Percentiles rank a stretch among this genome's conserved stretches.
Evolutionary conservation across 2,888 invertebrate genomes (phyloP).

Genomic region (Punctoribates punctum): DNA sequence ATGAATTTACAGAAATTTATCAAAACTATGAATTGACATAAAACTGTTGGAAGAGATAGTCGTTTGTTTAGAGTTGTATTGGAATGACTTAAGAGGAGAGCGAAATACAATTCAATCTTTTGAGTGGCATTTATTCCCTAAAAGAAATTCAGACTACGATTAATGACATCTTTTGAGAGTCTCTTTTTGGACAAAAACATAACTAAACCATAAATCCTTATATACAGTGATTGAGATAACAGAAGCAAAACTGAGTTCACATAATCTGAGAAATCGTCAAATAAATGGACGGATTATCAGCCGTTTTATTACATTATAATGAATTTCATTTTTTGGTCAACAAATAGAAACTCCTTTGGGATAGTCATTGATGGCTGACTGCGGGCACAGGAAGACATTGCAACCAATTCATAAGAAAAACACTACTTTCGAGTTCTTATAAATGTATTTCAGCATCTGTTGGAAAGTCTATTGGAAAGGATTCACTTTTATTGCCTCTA

Average conservation of each 20-base stretch:
- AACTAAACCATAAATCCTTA: slow-evolving; percentile 31
- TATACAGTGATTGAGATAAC: not conserved
- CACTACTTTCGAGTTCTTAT: too few relatives aligned
- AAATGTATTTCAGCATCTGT: too few relatives aligned
- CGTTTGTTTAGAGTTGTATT: not conserved
- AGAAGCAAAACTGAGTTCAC: not conserved
- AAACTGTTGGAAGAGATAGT: too few relatives aligned
- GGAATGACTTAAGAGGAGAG: slow-evolving; percentile 3
- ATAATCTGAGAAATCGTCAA: slow-evolving; percentile 7
- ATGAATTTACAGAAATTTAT: too few relatives aligned
- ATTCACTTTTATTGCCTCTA: too few relatives aligned
- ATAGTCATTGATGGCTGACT: not conserved
- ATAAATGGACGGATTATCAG: slow-evolving; percentile 11
- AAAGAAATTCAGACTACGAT: slow-evolving; percentile 13
- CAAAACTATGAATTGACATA: too few relatives aligned
- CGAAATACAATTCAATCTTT: slow-evolving; percentile 29
- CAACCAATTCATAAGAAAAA: too few relatives aligned
- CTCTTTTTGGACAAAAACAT: not conserved
- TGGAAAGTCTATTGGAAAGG: too few relatives aligned
- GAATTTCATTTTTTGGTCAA: not conserved
- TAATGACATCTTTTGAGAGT: slow-evolving; percentile 29
- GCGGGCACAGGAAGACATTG: not conserved
- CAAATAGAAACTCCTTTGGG: not conserved
- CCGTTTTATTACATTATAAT: slow-evolving; percentile 10
- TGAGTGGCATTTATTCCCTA: slow-evolving; percentile 16